Conservation (phyloP, 2,797 vertebrate genomes). For the Lacerta bilineata region DNA sequence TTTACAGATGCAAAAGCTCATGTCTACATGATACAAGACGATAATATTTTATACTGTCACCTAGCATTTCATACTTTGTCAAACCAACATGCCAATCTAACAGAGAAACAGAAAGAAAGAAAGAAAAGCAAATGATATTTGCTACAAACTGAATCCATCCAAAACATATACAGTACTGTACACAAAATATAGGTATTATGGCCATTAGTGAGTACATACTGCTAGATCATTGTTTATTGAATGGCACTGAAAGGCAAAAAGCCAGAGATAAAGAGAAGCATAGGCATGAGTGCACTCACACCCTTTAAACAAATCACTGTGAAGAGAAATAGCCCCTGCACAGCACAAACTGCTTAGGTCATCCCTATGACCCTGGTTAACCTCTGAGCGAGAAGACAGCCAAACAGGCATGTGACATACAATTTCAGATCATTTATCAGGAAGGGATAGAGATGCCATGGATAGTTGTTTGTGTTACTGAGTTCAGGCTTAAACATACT, state of each 20-base stretch:
- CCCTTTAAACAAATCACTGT: neutral
- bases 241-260: neutral
- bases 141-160: neutral
- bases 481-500: slow-evolving; percentile 5
- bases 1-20: neutral
- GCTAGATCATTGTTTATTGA: neutral
- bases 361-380: slow-evolving; percentile 11
- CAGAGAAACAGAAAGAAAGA: too few species aligned
- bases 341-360: neutral
- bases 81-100: neutral
- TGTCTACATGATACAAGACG: neutral
- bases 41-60: neutral
- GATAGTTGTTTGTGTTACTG: slow-evolving; percentile 7
- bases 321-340: neutral
- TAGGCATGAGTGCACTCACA: neutral
- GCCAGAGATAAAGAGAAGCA: neutral
- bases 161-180: neutral
- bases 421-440: slow-evolving; percentile 41
- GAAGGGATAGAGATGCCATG: slow-evolving; percentile 28
- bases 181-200: neutral
- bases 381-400: slow-evolving; percentile 1
- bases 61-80: neutral
- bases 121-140: neutral
- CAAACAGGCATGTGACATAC: slow-evolving; percentile 30
- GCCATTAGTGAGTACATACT: neutral